These are phyloP conservation scores for Rhombomys opimus DNA, from an alignment of 2,113 vertebrate genomes.

Conservation along the genomic window DNA sequence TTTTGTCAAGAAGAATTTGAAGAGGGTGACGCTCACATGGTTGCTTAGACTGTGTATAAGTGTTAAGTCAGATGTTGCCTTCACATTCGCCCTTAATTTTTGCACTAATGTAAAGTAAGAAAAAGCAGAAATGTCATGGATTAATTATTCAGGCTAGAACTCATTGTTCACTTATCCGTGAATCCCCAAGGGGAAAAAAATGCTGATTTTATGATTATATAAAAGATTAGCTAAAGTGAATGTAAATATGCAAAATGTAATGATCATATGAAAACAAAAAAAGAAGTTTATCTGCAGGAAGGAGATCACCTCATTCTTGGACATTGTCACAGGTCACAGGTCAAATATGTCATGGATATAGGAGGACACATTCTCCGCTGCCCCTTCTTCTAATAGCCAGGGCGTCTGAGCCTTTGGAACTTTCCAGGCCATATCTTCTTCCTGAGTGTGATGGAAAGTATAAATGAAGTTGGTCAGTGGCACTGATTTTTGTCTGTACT, in stretches of 20 bases:
- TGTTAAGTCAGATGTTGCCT: slow-evolving; percentile 9
- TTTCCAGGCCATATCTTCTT: background rate
- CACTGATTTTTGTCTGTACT: background rate
- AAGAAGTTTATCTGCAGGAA: background rate
- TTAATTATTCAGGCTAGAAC: background rate
- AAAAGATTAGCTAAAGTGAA: background rate
- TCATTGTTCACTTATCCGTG: background rate
- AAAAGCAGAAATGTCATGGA: background rate
- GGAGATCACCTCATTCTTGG: background rate
- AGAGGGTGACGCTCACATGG: background rate
- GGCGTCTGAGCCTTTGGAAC: background rate
- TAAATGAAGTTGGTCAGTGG: background rate
- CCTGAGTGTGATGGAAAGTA: background rate
- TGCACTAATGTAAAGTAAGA: background rate
- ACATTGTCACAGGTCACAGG: background rate
- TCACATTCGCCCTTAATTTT: background rate
- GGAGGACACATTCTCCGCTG: too few relatives aligned
- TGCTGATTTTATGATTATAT: background rate
- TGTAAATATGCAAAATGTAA: background rate
- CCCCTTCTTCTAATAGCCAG: background rate
- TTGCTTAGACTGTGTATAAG: background rate
- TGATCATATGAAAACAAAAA: background rate
- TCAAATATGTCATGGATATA: background rate
- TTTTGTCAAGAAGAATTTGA: background rate
- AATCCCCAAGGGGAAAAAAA: background rate